These are phyloP conservation scores for Iguana delicatissima DNA, from an alignment of 2,797 vertebrate genomes.

Conservation along the genomic window DNA sequence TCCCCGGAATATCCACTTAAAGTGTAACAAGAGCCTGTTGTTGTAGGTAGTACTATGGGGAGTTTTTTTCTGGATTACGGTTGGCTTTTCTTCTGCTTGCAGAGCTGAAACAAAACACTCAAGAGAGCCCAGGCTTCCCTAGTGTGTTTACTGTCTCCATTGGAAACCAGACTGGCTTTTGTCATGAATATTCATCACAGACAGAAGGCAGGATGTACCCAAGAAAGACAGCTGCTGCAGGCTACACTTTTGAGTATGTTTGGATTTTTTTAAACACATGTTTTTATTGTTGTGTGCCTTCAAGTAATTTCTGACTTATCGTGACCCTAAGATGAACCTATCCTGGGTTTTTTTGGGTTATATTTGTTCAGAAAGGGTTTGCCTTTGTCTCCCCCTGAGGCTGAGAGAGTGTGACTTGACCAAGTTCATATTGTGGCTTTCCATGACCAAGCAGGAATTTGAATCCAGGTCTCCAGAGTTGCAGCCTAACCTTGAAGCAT, in stretches of 20 bases:
- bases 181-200: conserved; percentile 64
- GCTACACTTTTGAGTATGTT: not conserved
- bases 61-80: not conserved
- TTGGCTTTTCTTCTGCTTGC: conserved; percentile 53
- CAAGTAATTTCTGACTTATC: not conserved
- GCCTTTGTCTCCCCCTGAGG: too few relatives aligned
- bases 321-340: too few relatives aligned
- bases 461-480: too few relatives aligned
- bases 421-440: too few relatives aligned
- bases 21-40: conserved; percentile 32
- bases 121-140: conserved; percentile 49
- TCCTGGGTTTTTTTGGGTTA: too few relatives aligned
- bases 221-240: conserved; percentile 16
- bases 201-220: conserved; percentile 40
- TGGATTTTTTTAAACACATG: not conserved
- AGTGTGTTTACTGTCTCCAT: conserved; percentile 72
- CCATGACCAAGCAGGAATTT: too few relatives aligned
- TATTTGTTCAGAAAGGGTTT: too few relatives aligned
- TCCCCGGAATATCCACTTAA: conserved; percentile 1
- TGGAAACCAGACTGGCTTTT: conserved; percentile 64
- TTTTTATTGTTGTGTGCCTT: not conserved
- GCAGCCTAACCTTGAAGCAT: not conserved
- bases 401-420: too few relatives aligned
- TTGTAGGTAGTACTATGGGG: conserved; percentile 42
- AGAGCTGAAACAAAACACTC: conserved; percentile 58